Percentiles rank a stretch among this genome's conserved stretches.
phyloP scores from a whole-genome alignment of 2,113 vertebrate species.

The Chaenogobius annularis region DNA sequence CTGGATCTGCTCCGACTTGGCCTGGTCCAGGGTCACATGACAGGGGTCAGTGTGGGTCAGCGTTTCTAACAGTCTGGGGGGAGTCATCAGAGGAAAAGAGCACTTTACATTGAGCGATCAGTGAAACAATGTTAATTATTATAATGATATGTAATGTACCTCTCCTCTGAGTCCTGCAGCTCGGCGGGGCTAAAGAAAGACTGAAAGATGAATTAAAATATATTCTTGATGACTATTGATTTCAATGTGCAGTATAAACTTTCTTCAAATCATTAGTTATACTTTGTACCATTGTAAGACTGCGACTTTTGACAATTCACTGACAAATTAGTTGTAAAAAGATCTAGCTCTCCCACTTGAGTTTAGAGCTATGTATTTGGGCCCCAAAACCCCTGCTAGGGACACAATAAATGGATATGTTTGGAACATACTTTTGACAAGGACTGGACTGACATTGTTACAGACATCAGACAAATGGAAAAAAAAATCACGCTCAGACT shows the following conservation, averaged over 20 bases:
- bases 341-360: too few species aligned
- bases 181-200: conserved; percentile 35
- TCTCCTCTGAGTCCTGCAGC: conserved; percentile 28
- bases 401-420: too few species aligned
- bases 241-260: too few species aligned
- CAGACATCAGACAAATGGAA: too few species aligned
- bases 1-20: conserved; percentile 75
- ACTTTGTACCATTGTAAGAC: too few species aligned
- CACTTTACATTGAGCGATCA: background rate
- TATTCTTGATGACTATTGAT: background rate
- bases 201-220: conserved; percentile 24
- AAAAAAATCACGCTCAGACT: too few species aligned
- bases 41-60: conserved; percentile 68
- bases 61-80: conserved; percentile 57
- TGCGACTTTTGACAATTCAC: too few species aligned
- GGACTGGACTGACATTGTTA: too few species aligned
- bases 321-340: too few species aligned
- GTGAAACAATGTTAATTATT: background rate
- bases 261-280: background rate
- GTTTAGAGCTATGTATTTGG: too few species aligned
- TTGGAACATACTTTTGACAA: too few species aligned
- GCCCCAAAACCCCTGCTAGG: too few species aligned
- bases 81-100: conserved; percentile 21
- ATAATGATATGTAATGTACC: conserved; percentile 34
- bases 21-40: conserved; percentile 70